These are phyloP conservation scores for Syrphus vitripennis DNA, from an alignment of 2,888 invertebrate genomes.

Conservation along the genomic window DNA sequence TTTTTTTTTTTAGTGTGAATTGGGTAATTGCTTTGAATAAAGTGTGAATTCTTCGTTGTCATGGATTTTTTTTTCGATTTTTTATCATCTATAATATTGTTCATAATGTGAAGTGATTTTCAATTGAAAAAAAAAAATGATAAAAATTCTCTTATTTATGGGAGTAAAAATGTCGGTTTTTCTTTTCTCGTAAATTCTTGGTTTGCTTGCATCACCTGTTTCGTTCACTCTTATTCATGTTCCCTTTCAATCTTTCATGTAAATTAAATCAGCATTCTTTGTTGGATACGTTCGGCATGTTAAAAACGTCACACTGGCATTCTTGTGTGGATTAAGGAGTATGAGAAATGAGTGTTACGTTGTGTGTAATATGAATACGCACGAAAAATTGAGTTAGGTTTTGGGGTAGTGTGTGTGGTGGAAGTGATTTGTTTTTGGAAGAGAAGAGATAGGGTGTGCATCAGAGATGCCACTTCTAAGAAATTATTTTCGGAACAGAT, in stretches of 20 bases:
- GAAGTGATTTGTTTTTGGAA: not conserved
- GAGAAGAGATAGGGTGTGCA: not conserved
- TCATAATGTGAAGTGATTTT: not conserved
- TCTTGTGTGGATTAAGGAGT: not conserved
- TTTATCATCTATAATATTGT: constrained; percentile 3
- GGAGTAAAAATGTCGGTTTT: constrained; percentile 47
- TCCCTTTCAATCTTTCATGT: constrained; percentile 43
- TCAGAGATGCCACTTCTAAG: no score
- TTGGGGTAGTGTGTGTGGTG: not conserved
- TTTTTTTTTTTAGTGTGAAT: constrained; percentile 2
- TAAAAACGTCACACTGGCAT: constrained; percentile 47
- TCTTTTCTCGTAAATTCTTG: constrained; percentile 50
- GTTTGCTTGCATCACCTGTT: constrained; percentile 18
- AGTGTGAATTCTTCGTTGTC: not conserved
- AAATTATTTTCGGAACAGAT: no score
- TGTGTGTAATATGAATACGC: not conserved
- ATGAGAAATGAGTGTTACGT: no score
- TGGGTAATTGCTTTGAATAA: not conserved
- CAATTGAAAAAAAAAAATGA: not conserved
- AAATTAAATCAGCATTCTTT: constrained; percentile 55
- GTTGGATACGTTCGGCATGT: constrained; percentile 52
- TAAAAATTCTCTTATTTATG: constrained; percentile 33
- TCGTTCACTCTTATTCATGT: constrained; percentile 18
- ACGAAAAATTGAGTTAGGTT: not conserved
- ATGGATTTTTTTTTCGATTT: not conserved